Percentiles rank a stretch among this genome's conserved stretches.
phyloP scores from a whole-genome alignment of 2,888 invertebrate genomes.

The Nematopogon swammerdamellus region DNA sequence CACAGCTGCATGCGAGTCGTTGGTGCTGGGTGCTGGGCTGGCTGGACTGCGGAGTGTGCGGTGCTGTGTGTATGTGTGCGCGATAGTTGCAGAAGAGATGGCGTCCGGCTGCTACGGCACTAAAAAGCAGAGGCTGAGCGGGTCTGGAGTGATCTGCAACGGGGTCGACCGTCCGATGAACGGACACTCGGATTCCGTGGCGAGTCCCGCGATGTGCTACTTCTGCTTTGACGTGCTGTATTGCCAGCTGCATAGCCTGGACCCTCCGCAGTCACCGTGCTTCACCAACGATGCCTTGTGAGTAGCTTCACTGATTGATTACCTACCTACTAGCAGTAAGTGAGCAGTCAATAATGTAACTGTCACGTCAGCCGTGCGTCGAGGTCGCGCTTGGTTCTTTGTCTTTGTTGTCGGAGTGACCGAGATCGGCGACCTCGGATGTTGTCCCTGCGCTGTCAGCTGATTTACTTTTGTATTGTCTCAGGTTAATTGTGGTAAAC shows the following conservation, averaged over 20 bases:
- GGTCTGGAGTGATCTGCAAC: slow-evolving; percentile 57
- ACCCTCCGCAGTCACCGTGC: slow-evolving; percentile 86
- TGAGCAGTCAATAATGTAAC: no score
- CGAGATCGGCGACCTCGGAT: background rate
- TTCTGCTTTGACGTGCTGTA: slow-evolving; percentile 99
- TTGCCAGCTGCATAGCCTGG: slow-evolving; percentile 88
- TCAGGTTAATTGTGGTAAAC: no score
- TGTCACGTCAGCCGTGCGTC: background rate
- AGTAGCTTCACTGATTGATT: no score
- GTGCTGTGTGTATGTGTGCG: background rate
- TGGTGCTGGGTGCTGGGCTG: no score
- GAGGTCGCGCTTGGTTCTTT: background rate
- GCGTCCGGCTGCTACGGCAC: slow-evolving; percentile 90
- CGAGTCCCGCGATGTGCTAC: slow-evolving; percentile 95
- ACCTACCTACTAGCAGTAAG: no score
- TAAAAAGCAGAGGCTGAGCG: slow-evolving; percentile 88
- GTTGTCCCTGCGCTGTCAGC: no score
- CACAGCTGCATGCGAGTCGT: no score
- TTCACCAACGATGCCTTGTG: slow-evolving; percentile 96
- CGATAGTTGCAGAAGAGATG: slow-evolving; percentile 43
- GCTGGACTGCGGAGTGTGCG: background rate
- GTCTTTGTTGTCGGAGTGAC: background rate
- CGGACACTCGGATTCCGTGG: slow-evolving; percentile 61
- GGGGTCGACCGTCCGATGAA: slow-evolving; percentile 58
- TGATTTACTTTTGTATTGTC: no score